Base-by-base conservation (phyloP, 2,888 invertebrate genomes). In the Microplitis manilae region DNA sequence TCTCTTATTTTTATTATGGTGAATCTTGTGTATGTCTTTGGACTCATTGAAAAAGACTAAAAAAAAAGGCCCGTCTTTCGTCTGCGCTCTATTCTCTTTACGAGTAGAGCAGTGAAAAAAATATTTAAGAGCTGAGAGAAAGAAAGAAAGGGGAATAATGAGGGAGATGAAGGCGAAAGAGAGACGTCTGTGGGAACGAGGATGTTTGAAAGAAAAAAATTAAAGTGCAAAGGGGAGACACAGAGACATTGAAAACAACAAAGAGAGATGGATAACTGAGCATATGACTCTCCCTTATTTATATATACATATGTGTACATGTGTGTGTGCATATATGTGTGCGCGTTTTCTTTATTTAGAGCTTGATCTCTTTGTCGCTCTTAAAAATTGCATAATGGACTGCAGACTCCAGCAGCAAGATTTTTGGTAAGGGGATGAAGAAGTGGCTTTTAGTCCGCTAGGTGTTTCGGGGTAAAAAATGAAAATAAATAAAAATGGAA, bases 131-230 rank as follows among this genome's bases (percentile, higher is more conserved):
- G 30, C 4, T 4, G 30, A 59, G 59, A 59, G 7, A 30, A 30
- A 30, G 30, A 30, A 30, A 30, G 30, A 30, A 30, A 30, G 4
- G 30, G 30, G 4, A 30, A 4, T 59, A 30, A 30, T 30, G 13
- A 59, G 59, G 30, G 30, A 30, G n/a, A 59, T 13, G 59, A 59
- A n/a, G n/a, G n/a, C 59, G 5, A 8, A n/a, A 41, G 15, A 8
- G 6, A 41, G 17, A 68, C 68, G 68, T 68, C 68, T 68, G 68
- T 68, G 68, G 50, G 68, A 68, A 68, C 68, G 68, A 41, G 68
- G 68, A 30, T 30, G 2, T 30, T 30, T 30, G 40, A 41, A 9
- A 59, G 59, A 59, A 59, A 59, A 59, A 59, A 68, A 30, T 30
- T 30, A 30, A 30, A 30, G 41, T 41, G 41, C 5, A 41, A 68